Conservation (phyloP, 2,113 vertebrate species). For the Ictidomys tridecemlineatus region DNA sequence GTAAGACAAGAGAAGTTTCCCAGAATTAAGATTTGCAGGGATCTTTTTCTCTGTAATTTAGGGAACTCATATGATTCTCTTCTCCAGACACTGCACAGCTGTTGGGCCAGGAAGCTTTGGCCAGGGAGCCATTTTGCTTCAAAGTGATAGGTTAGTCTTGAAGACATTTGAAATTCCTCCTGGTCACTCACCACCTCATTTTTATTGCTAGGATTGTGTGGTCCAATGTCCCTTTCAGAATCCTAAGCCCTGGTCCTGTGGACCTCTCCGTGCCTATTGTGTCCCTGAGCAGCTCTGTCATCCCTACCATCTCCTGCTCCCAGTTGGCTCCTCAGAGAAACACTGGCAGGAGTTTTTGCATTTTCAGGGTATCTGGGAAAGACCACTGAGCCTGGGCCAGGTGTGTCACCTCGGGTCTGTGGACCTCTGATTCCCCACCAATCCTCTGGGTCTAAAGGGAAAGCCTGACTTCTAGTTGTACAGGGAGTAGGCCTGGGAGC, state of each 20-base stretch:
- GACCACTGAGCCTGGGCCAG: background rate
- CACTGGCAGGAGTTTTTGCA: no score
- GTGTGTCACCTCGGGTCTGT: fast-evolving
- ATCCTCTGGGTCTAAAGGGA: background rate
- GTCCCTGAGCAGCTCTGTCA: background rate
- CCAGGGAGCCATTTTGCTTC: background rate
- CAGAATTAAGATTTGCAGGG: background rate
- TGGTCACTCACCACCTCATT: background rate
- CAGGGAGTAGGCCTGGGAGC: background rate
- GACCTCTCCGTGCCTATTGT: background rate
- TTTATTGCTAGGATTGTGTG: background rate
- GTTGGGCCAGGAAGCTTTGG: background rate
- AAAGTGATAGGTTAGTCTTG: background rate
- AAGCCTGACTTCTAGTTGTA: background rate
- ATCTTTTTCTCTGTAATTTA: background rate
- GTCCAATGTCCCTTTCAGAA: background rate
- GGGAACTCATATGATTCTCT: background rate
- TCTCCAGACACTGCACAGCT: background rate
- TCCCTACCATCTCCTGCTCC: no score
- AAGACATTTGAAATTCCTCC: background rate
- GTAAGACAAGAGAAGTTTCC: background rate
- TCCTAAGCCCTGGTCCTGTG: background rate
- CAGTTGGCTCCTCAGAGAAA: background rate
- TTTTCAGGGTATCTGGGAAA: background rate
- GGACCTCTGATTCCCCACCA: background rate